Evolutionary conservation across 2,797 vertebrate species (phyloP).

Genomic region (Etheostoma perlongum): DNA sequence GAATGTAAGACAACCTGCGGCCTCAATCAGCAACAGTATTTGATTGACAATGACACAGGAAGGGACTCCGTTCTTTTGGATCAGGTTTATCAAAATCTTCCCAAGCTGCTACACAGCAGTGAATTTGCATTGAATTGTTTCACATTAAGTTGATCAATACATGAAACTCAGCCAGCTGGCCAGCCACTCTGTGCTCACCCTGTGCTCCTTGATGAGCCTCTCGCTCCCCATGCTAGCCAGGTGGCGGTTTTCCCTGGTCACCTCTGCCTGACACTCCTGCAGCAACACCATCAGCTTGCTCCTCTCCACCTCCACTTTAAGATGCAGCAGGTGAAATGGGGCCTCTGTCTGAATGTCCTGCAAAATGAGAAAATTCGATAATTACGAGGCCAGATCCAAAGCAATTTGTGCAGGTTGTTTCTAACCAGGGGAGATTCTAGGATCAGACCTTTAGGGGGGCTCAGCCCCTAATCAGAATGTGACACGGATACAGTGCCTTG

Average conservation of each 20-base stretch:
- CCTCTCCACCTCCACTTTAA: conserved; percentile 93
- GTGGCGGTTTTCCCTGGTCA: conserved; percentile 90
- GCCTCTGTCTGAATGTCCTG: conserved; percentile 95
- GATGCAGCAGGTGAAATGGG: conserved; percentile 92
- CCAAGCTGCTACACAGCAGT: conserved; percentile 1
- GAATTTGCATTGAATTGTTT: conserved; percentile 40
- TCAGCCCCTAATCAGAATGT: too few species aligned
- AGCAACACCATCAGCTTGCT: conserved; percentile 86
- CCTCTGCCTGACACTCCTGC: conserved; percentile 91
- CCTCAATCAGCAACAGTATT: background rate
- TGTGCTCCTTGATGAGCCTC: conserved; percentile 92
- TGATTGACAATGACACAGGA: background rate
- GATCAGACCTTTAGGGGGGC: too few species aligned
- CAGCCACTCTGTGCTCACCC: conserved; percentile 79
- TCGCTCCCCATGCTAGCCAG: conserved; percentile 90
- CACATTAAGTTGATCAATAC: conserved; percentile 38
- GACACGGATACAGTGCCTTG: too few species aligned
- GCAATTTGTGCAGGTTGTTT: background rate
- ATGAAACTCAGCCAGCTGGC: conserved; percentile 21
- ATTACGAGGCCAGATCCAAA: conserved; percentile 1
- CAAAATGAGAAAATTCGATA: conserved; percentile 5
- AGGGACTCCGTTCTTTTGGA: background rate
- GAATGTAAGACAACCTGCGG: background rate
- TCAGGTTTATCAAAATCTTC: conserved; percentile 21
- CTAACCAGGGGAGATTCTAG: too few species aligned